These are phyloP conservation scores for Noctua comes DNA, from an alignment of 2,888 invertebrate genomes.

Conservation along the genomic window DNA sequence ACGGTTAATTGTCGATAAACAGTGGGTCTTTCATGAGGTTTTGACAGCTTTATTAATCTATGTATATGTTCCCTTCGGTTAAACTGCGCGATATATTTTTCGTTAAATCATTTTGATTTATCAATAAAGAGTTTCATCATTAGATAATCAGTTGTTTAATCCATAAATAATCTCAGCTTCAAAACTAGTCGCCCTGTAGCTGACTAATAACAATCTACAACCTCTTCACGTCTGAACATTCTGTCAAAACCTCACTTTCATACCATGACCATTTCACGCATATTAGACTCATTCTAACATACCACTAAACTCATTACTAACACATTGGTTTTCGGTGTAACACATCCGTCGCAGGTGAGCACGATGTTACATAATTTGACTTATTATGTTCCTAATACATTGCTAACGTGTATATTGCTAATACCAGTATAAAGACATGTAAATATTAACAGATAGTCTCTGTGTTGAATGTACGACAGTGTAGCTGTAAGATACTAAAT, in stretches of 20 bases:
- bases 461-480: slow-evolving; percentile 50
- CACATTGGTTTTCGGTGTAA: slow-evolving; percentile 61
- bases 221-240: neutral
- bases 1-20: slow-evolving; percentile 47
- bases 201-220: neutral
- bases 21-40: slow-evolving; percentile 53
- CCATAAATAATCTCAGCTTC: neutral
- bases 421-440: slow-evolving; percentile 65
- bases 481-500: slow-evolving; percentile 47
- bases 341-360: slow-evolving; percentile 55
- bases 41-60: slow-evolving; percentile 50
- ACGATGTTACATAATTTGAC: slow-evolving; percentile 46
- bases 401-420: slow-evolving; percentile 88
- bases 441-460: slow-evolving; percentile 67
- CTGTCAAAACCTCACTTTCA: slow-evolving; percentile 57
- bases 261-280: slow-evolving; percentile 55
- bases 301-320: slow-evolving; percentile 63
- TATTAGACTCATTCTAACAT: slow-evolving; percentile 54
- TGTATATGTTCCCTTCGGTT: neutral
- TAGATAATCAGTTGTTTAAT: neutral
- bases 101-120: neutral
- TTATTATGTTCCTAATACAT: slow-evolving; percentile 54
- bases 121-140: neutral
- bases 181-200: neutral
- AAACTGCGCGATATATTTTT: neutral